Base-by-base conservation (phyloP, 2,888 invertebrate genomes). In the Drosophila flavopinicola region DNA sequence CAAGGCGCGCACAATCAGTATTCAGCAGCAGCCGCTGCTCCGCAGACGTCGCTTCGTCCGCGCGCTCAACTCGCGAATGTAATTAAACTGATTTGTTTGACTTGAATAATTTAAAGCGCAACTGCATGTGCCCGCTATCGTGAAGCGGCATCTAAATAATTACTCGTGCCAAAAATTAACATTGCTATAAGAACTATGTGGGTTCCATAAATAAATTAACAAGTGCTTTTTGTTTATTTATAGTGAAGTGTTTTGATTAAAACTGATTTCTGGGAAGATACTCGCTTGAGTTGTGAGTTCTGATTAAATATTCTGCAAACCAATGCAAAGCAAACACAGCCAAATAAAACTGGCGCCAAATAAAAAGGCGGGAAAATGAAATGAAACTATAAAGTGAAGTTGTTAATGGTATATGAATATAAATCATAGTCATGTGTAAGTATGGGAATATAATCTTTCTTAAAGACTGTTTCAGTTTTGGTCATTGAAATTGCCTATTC, bases 71-170 rank as follows among this genome's bases (percentile, higher is more conserved):
- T 30, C 20, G 4, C 20, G 54, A 60, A 38, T 44, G 63, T 60
- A 74, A 74, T 75, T 70, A 71, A 74, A 66, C 47, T 58, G 64
- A 79, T 69, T 79, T 75, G 32, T 13, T 52, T 38, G 38, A 52
- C 54, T 53, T 48, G 25, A 15, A 49, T 48, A 39, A 66, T 57
- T 69, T 15, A 32, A 37, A 20, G 30, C 47, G 9, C 47, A 29
- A 15, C 35, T 29, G 27, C 32, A 27, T 52, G 37, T 48, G 17
- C 25, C 1, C 9, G 11, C 25, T 20, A 13, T 15, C 1, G 20
- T 32, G 2, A 24, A 24, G 20, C 20, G 20, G 20, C 4, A 4
- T 20, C 20, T 20, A 20, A 20, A 20, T 2, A 20, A 20, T 20
- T 23, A 15, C 13, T 10, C 27, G 27, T 20, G 24, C 20, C 17